Conservation (phyloP, 2,113 vertebrate genomes). For the Nettapus auritus region DNA sequence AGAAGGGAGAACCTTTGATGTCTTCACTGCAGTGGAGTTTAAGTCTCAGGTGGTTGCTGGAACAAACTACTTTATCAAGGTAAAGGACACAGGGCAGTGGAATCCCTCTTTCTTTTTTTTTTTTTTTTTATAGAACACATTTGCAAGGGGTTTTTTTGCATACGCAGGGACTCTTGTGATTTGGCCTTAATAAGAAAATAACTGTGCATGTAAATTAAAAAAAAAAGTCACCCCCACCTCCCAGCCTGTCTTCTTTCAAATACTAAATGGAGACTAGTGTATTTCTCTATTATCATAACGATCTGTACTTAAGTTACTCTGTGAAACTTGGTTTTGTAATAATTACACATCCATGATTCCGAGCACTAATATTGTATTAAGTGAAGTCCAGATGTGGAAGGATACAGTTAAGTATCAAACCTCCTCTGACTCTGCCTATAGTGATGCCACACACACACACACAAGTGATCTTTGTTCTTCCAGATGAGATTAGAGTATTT, state of each 20-base stretch:
- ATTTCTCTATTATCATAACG: neutral
- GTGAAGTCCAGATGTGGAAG: neutral
- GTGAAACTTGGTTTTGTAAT: neutral
- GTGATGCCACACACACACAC: neutral
- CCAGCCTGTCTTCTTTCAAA: neutral
- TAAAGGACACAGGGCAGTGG: neutral
- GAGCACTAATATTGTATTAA: neutral
- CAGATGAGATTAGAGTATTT: neutral
- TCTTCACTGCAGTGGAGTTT: conserved; percentile 78
- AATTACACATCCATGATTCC: neutral
- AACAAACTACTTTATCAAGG: conserved; percentile 88
- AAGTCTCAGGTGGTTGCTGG: conserved; percentile 84
- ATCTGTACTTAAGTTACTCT: neutral
- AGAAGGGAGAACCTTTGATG: conserved; percentile 70
- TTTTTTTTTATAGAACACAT: neutral
- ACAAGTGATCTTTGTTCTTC: neutral
- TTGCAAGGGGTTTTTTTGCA: neutral
- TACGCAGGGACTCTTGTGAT: neutral
- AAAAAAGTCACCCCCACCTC: neutral
- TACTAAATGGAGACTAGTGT: neutral
- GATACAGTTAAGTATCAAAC: neutral
- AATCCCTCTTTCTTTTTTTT: neutral
- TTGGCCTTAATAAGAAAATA: neutral
- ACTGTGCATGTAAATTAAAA: neutral
- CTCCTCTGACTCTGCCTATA: neutral